Percentiles rank a stretch among this genome's conserved stretches.
phyloP scores from a whole-genome alignment of 2,797 vertebrate genomes.

The Galagoides demidoff region DNA sequence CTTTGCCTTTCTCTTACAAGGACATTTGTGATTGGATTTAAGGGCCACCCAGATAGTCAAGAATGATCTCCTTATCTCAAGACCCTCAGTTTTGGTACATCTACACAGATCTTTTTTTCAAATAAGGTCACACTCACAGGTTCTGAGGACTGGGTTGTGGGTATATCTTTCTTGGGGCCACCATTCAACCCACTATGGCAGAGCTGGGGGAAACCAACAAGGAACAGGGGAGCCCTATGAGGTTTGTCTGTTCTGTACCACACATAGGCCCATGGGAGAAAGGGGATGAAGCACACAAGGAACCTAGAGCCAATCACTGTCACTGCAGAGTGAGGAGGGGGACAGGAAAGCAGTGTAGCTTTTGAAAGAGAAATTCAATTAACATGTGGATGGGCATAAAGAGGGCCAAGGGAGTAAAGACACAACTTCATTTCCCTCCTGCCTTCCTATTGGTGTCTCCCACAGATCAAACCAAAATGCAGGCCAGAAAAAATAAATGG shows the following conservation, averaged over 20 bases:
- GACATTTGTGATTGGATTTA: not conserved
- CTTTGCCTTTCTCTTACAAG: not conserved
- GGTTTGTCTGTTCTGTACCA: not conserved
- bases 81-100: not conserved
- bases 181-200: not conserved
- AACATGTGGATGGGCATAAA: not conserved
- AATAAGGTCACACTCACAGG: not conserved
- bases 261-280: not conserved
- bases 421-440: not conserved
- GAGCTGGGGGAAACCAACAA: not conserved
- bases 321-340: not conserved
- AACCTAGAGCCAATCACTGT: not conserved
- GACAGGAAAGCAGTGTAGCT: not conserved
- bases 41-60: not conserved
- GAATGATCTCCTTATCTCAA: not conserved
- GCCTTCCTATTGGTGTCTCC: not conserved
- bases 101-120: conserved; percentile 27
- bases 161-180: not conserved
- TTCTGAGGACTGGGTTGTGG: not conserved
- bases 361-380: conserved; percentile 30
- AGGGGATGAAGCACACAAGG: not conserved
- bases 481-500: not conserved
- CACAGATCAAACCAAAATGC: not conserved
- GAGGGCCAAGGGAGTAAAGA: not conserved
- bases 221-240: not conserved